Conservation (phyloP, 2,113 vertebrate species). For the Antechinus stuartii region DNA sequence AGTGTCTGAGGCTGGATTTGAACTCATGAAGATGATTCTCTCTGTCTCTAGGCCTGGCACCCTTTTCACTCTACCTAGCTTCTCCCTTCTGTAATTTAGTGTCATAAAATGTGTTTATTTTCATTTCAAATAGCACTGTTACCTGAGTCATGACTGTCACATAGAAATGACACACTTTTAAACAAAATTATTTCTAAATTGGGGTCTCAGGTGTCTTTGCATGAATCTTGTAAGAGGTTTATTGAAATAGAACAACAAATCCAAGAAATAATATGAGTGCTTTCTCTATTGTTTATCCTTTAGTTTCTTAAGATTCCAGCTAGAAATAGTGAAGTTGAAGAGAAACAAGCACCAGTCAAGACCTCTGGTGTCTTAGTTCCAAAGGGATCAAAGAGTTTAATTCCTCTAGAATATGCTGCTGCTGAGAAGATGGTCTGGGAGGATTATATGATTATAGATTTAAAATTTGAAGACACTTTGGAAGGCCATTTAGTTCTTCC, state of each 20-base stretch:
- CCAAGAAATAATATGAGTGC: not conserved
- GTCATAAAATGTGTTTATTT: not conserved
- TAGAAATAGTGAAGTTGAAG: not conserved
- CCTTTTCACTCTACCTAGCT: too few relatives aligned
- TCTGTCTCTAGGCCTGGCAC: too few relatives aligned
- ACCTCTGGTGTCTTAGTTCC: not conserved
- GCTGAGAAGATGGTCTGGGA: not conserved
- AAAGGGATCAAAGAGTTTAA: not conserved
- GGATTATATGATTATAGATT: not conserved
- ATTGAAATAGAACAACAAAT: not conserved
- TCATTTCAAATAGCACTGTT: not conserved
- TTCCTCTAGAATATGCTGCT: not conserved
- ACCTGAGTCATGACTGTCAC: not conserved
- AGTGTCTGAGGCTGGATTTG: too few relatives aligned
- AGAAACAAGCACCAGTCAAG: not conserved
- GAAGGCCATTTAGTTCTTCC: not conserved
- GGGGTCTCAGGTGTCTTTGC: not conserved
- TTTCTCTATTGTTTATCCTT: not conserved
- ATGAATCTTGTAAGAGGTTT: not conserved
- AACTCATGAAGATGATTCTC: too few relatives aligned
- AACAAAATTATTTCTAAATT: not conserved
- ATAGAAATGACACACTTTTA: not conserved
- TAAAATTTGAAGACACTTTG: not conserved
- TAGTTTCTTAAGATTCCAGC: not conserved
- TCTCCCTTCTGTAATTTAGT: too few relatives aligned